phyloP scores from a whole-genome alignment of 2,888 invertebrate genomes.

The Aplocera efformata region DNA sequence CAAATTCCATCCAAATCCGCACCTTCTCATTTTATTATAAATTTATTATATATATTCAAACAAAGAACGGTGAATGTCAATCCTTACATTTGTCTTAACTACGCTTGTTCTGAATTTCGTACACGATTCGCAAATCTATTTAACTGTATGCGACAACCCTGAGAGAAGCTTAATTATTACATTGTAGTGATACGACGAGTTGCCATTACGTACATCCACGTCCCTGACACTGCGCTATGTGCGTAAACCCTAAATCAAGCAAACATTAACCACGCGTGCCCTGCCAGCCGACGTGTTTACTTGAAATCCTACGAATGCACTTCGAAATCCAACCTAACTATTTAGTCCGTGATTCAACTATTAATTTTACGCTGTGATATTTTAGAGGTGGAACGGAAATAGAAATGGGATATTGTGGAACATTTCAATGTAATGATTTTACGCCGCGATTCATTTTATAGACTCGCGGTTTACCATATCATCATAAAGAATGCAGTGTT shows the following conservation, averaged over 20 bases:
- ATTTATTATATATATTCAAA: too few species aligned
- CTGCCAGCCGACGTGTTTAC: conserved; percentile 39
- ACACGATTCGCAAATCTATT: too few species aligned
- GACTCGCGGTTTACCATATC: conserved; percentile 38
- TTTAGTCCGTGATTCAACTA: conserved; percentile 26
- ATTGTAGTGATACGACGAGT: too few species aligned
- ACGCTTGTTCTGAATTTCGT: too few species aligned
- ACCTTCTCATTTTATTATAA: too few species aligned
- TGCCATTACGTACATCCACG: too few species aligned
- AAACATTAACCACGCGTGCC: conserved; percentile 53
- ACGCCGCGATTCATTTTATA: conserved; percentile 37
- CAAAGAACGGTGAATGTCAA: too few species aligned
- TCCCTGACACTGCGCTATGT: conserved; percentile 1
- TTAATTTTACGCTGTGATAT: conserved; percentile 30
- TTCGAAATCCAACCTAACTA: conserved; percentile 18
- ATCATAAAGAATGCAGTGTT: conserved; percentile 41
- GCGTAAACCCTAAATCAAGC: conserved; percentile 44
- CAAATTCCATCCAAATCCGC: too few species aligned
- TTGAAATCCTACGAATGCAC: conserved; percentile 29
- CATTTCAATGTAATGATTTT: conserved; percentile 38
- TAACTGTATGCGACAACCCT: too few species aligned
- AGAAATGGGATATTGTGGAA: conserved; percentile 43
- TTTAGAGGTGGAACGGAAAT: conserved; percentile 33
- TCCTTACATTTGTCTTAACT: too few species aligned
- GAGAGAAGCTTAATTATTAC: too few species aligned